phyloP scores from a whole-genome alignment of 2,797 vertebrate genomes.

The Phoebastria nigripes region DNA sequence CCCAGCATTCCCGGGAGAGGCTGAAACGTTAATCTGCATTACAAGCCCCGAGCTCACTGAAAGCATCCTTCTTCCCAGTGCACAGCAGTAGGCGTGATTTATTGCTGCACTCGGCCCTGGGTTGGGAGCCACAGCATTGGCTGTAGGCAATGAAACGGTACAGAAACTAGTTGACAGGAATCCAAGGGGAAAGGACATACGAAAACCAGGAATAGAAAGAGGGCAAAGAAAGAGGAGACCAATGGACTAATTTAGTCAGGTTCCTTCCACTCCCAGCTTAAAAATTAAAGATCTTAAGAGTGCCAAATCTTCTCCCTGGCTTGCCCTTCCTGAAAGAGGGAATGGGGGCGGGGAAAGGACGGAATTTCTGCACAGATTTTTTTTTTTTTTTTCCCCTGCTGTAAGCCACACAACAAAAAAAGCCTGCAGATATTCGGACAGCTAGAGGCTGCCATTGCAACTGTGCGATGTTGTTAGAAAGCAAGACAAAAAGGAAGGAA shows the following conservation, averaged over 20 bases:
- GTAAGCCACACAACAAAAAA: not conserved
- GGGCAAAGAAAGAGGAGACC: not conserved
- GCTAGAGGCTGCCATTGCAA: not conserved
- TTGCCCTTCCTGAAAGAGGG: not conserved
- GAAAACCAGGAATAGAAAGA: not conserved
- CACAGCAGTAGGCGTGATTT: not conserved
- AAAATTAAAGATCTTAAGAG: not conserved
- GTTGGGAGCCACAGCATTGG: not conserved
- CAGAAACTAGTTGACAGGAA: not conserved
- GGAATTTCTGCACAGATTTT: not conserved
- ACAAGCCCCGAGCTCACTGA: constrained; percentile 26
- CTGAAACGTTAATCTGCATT: constrained; percentile 18
- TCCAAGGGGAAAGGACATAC: not conserved
- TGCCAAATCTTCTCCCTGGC: not conserved
- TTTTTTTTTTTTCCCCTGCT: not conserved
- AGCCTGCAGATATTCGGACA: not conserved
- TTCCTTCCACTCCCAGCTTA: not conserved
- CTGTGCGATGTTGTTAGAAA: not conserved
- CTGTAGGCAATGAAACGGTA: not conserved
- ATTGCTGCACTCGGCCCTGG: not conserved
- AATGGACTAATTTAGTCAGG: not conserved
- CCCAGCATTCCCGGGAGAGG: not conserved
- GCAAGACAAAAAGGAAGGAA: not conserved
- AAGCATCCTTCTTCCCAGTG: constrained; percentile 13
- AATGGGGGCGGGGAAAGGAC: not conserved